Conservation (phyloP, 2,888 invertebrate genomes). For the Caenorhabditis wallacei region DNA sequence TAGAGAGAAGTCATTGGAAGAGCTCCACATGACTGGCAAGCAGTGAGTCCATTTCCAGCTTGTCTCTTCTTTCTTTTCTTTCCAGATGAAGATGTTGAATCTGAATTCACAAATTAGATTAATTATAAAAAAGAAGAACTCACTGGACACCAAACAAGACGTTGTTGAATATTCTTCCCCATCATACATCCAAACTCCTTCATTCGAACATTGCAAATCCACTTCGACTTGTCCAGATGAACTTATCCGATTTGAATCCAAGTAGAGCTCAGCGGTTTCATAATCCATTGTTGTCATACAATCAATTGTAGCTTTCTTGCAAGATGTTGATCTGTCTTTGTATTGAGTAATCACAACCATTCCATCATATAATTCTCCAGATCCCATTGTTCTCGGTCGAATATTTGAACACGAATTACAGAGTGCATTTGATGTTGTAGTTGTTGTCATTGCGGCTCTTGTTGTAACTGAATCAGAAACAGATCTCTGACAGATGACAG, state of each 20-base stretch:
- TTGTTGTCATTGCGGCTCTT: slow-evolving; percentile 5
- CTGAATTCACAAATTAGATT: background rate
- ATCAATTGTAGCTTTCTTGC: slow-evolving; percentile 47
- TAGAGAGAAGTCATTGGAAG: slow-evolving; percentile 52
- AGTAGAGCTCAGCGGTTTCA: slow-evolving; percentile 42
- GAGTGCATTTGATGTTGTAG: slow-evolving; percentile 26
- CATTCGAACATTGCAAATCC: slow-evolving; percentile 35
- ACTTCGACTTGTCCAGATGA: slow-evolving; percentile 26
- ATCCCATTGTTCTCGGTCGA: slow-evolving; percentile 28
- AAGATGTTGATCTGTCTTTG: slow-evolving; percentile 42
- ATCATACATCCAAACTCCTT: slow-evolving; percentile 49
- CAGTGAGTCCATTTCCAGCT: slow-evolving; percentile 55
- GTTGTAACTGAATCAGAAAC: background rate
- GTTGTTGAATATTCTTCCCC: slow-evolving; percentile 12
- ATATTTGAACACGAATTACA: slow-evolving; percentile 52
- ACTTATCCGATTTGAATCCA: slow-evolving; percentile 26
- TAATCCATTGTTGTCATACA: slow-evolving; percentile 57
- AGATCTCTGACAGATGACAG: slow-evolving; percentile 21
- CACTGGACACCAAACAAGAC: slow-evolving; percentile 52
- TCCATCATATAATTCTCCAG: slow-evolving; percentile 63
- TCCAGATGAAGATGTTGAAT: slow-evolving; percentile 34
- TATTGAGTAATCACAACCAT: slow-evolving; percentile 68
- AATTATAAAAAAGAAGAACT: slow-evolving; percentile 22
- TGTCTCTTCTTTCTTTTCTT: slow-evolving; percentile 59
- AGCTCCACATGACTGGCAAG: slow-evolving; percentile 53